Base-by-base conservation (phyloP, 2,113 vertebrate genomes). In the Rhombomys opimus region DNA sequence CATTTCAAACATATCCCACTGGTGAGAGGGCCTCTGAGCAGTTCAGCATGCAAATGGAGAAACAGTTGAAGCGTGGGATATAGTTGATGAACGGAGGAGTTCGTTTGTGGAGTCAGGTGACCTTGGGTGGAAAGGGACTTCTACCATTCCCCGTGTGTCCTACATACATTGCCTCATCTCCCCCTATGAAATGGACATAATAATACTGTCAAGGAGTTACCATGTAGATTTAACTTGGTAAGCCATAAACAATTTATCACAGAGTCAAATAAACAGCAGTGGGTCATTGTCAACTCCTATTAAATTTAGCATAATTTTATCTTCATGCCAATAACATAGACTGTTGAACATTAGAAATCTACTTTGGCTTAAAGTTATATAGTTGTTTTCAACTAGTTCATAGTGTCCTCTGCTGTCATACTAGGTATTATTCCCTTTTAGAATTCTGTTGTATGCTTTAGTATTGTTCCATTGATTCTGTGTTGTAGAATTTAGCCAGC, bases 231-330 rank as follows among this genome's bases (percentile, higher is more conserved):
- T 87, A 97, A 96, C 73, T 3, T 87, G 68, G 89, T 81, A 67
- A 91, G 57, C 54, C 27, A 86, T 92, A 96, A 96, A 93, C 68
- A n/a, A 78, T 12, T 95, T 90, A 91, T 27, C 59, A 85, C 46
- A 76, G 73, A 76, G 38, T 68, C 59, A 92, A n/a, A 57, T 59
- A 88, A 50, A 68, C 30, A 92, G 65, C 70, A 22, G 25, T 96
- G 65, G 8, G 41, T 90, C 65, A 95, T 59, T 80, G 84, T 95
- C 76, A 93, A 75, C 38, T 95, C 54, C 94, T 94, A 91, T 85
- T 97, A 94, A 67, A 94, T 93, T 89, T 88, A 90, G 35, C 35
- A 61, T 81, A 95, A 87, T 89, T 96, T 52, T 90, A 95, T 90
- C 91, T 95, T 94, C 61, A 94, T 85, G 67, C 20, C 67, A 93